Evolutionary conservation across 2,888 invertebrate species (phyloP).

Genomic region (Drosophila longiperda): DNA sequence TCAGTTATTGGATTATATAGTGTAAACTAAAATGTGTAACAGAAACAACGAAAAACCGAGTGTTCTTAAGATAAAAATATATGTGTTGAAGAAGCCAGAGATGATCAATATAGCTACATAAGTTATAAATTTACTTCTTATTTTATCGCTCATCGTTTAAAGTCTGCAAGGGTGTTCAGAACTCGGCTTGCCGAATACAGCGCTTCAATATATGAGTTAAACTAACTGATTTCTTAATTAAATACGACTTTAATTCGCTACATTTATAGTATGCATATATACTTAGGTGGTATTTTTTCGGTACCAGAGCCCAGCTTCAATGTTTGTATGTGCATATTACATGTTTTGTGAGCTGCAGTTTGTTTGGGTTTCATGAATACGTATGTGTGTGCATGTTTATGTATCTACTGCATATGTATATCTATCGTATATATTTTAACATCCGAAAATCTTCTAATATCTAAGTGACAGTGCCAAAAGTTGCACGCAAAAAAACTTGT

Average conservation of each 20-base stretch:
- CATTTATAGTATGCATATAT: conserved; percentile 21
- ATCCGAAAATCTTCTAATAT: conserved; percentile 51
- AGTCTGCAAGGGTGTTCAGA: conserved; percentile 37
- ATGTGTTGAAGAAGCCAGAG: background rate
- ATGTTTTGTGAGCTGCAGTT: conserved; percentile 69
- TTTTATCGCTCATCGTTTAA: conserved; percentile 11
- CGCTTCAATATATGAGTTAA: conserved; percentile 3
- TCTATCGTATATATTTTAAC: conserved; percentile 51
- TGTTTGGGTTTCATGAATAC: conserved; percentile 68
- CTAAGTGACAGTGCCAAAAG: conserved; percentile 63
- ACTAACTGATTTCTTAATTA: background rate
- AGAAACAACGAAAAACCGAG: conserved; percentile 31
- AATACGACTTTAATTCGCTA: conserved; percentile 42
- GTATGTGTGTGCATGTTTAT: conserved; percentile 9
- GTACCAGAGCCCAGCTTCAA: background rate
- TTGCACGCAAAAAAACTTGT: conserved; percentile 48
- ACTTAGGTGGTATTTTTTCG: background rate
- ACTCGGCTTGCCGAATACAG: conserved; percentile 21
- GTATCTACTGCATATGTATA: background rate
- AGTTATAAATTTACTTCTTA: background rate
- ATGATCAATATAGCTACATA: conserved; percentile 1
- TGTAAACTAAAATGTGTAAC: conserved; percentile 4
- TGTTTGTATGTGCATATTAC: conserved; percentile 14
- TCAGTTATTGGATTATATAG: background rate
- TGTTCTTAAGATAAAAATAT: conserved; percentile 2